A percentile compares a stretch with the other conserved stretches of the same genome.
phyloP scores from a whole-genome alignment of 1,140 invertebrate genomes.

The Araneus ventricosus region DNA sequence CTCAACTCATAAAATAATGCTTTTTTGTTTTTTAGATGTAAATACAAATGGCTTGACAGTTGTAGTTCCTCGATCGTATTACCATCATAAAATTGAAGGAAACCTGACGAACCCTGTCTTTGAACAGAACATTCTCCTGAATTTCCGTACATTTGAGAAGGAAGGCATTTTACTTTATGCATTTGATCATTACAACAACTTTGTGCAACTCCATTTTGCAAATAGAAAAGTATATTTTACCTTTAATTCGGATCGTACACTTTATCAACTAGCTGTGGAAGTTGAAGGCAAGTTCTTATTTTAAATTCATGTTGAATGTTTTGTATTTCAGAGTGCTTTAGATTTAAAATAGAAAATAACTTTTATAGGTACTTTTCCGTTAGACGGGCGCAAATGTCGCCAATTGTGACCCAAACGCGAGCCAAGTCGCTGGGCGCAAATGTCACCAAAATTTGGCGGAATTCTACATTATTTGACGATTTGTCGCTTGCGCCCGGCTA shows the following conservation, averaged over 20 bases:
- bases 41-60: slow-evolving; percentile 94
- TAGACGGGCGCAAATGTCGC: too few relatives aligned
- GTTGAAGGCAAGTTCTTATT: slow-evolving; percentile 82
- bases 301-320: neutral
- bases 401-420: too few relatives aligned
- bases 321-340: too few relatives aligned
- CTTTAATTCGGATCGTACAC: slow-evolving; percentile 90
- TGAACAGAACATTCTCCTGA: slow-evolving; percentile 90
- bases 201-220: slow-evolving; percentile 92
- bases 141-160: slow-evolving; percentile 92
- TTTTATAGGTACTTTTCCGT: too few relatives aligned
- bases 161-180: slow-evolving; percentile 90
- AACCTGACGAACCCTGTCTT: slow-evolving; percentile 84
- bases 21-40: slow-evolving; percentile 86
- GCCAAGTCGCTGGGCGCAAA: too few relatives aligned
- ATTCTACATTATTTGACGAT: too few relatives aligned
- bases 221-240: slow-evolving; percentile 88
- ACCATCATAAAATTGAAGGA: slow-evolving; percentile 86
- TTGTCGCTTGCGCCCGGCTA: too few relatives aligned
- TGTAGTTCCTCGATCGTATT: slow-evolving; percentile 87
- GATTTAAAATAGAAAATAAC: too few relatives aligned
- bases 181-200: slow-evolving; percentile 96
- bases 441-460: too few relatives aligned
- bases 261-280: slow-evolving; percentile 88
- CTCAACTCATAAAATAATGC: neutral